Evolutionary conservation across 2,113 vertebrate species (phyloP).

Genomic region (Platichthys flesus): DNA sequence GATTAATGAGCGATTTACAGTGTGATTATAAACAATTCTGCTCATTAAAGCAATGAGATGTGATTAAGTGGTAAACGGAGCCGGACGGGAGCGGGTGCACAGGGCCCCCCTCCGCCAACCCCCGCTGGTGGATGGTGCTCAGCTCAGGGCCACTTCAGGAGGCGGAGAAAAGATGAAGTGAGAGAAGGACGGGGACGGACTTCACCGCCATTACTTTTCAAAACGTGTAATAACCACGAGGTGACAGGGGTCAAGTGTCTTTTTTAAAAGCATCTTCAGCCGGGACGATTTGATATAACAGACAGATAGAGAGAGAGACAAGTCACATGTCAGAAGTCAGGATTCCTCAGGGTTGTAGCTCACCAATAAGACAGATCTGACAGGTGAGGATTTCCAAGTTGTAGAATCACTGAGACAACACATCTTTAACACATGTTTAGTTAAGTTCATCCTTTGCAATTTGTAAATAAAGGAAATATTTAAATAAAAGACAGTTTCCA

Average conservation of each 20-base stretch:
- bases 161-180: neutral
- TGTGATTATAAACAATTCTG: constrained; percentile 62
- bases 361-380: no score
- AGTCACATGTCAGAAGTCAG: constrained; percentile 42
- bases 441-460: neutral
- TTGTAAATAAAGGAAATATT: no score
- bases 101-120: neutral
- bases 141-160: constrained; percentile 7
- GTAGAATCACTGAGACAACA: no score
- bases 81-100: constrained; percentile 14
- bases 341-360: neutral
- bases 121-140: neutral
- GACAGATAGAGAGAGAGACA: constrained; percentile 40
- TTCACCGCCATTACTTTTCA: constrained; percentile 39
- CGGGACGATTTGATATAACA: constrained; percentile 63
- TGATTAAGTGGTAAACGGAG: constrained; percentile 52
- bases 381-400: no score
- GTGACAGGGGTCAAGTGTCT: constrained; percentile 68
- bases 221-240: constrained; percentile 64
- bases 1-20: constrained; percentile 65
- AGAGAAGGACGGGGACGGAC: constrained; percentile 27
- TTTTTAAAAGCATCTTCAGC: constrained; percentile 36
- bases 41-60: constrained; percentile 59
- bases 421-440: no score
- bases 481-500: no score